A percentile compares a stretch with the other conserved stretches of the same genome.
phyloP scores from a whole-genome alignment of 2,113 vertebrate genomes.

The Labrus mixtus region DNA sequence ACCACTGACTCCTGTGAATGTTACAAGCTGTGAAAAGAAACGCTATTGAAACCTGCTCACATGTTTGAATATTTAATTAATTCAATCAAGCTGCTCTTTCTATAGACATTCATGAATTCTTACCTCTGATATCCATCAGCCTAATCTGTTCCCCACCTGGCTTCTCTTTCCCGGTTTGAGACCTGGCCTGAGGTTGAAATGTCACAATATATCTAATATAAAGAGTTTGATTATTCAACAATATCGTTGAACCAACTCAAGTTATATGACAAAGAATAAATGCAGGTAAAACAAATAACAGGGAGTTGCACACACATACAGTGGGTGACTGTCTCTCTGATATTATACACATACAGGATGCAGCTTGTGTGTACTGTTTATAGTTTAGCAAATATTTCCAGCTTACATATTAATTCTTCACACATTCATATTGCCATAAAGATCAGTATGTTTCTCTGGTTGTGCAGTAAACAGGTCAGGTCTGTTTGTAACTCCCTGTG shows the following conservation, averaged over 20 bases:
- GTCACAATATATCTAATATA: too few species aligned
- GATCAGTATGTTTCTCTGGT: background rate
- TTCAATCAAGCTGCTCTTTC: slow-evolving; percentile 49
- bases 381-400: background rate
- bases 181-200: too few species aligned
- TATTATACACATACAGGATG: background rate
- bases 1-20: slow-evolving; percentile 73
- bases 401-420: background rate
- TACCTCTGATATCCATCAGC: slow-evolving; percentile 59
- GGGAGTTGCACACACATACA: too few species aligned
- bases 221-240: too few species aligned
- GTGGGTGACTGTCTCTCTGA: too few species aligned
- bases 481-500: background rate
- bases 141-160: slow-evolving; percentile 30
- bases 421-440: background rate
- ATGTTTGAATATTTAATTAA: slow-evolving; percentile 65
- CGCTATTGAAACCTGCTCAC: slow-evolving; percentile 58
- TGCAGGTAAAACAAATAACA: too few species aligned
- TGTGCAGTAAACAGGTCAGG: background rate
- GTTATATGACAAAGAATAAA: too few species aligned
- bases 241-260: too few species aligned
- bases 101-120: slow-evolving; percentile 56
- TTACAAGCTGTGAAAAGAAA: slow-evolving; percentile 69
- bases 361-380: background rate
- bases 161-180: background rate